Conservation (phyloP, 37 sponge, comb jelly and placozoan genomes). For the Ianthella basta region DNA sequence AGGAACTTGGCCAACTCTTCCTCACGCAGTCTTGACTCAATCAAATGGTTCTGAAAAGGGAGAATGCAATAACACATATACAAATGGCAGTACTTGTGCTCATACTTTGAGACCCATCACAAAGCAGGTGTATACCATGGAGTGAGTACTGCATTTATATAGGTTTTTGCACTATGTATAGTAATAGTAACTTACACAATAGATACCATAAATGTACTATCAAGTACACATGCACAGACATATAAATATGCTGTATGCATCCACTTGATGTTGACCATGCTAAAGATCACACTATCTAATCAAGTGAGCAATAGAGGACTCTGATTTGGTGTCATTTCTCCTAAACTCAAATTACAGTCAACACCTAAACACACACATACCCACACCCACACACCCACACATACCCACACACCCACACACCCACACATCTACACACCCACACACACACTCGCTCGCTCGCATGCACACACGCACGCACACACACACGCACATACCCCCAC, state of each 20-base stretch:
- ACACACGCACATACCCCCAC: background rate
- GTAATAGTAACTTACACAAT: no score
- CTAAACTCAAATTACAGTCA: background rate
- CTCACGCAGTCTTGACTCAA: background rate
- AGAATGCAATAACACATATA: no score
- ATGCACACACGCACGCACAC: slow-evolving; percentile 21
- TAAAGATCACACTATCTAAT: no score
- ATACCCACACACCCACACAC: slow-evolving; percentile 29
- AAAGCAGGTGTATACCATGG: no score
- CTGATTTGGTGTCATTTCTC: no score
- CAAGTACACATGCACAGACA: background rate
- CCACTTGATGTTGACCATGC: no score
- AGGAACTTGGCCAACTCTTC: background rate
- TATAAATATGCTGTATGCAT: background rate
- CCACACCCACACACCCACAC: slow-evolving; percentile 10
- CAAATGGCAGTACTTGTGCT: no score
- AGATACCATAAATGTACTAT: background rate
- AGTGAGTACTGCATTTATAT: no score
- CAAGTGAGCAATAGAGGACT: no score
- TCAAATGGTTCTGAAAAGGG: no score
- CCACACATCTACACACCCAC: background rate
- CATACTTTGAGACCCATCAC: no score
- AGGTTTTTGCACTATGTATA: no score
- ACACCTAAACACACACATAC: slow-evolving; percentile 2
- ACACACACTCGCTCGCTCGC: background rate